Conservation (phyloP, 1,140 invertebrate species). For the Euwallacea fornicatus region DNA sequence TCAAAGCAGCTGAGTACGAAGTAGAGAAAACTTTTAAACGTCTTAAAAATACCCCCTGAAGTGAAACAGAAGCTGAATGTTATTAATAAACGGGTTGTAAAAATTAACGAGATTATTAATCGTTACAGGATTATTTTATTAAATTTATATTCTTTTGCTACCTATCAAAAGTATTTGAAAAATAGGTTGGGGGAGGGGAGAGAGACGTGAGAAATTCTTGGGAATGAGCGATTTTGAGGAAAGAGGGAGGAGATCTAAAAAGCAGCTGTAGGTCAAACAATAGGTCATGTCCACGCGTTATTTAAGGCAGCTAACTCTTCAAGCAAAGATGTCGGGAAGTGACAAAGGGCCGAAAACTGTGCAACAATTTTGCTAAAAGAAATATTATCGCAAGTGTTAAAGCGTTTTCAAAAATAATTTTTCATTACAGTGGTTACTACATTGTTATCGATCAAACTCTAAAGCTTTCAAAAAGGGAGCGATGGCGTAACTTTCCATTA, state of each 20-base stretch:
- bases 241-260: neutral
- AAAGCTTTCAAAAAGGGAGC: constrained; percentile 36
- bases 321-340: no score
- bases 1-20: neutral
- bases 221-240: constrained; percentile 27
- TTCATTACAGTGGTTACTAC: no score
- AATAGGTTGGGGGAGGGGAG: constrained; percentile 32
- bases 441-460: constrained; percentile 47
- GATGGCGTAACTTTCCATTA: constrained; percentile 40
- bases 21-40: constrained; percentile 23
- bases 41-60: constrained; percentile 30
- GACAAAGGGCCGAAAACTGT: no score
- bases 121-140: constrained; percentile 23
- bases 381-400: constrained; percentile 32
- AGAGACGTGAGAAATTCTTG: constrained; percentile 28
- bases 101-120: constrained; percentile 27
- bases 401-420: no score
- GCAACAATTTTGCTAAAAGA: constrained; percentile 27
- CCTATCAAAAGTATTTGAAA: constrained; percentile 4
- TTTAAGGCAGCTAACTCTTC: no score
- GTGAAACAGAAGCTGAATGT: constrained; percentile 26
- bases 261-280: no score
- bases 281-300: no score
- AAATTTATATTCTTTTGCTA: neutral
- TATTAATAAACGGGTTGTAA: constrained; percentile 23